phyloP scores from a whole-genome alignment of 1,140 invertebrate species.

The Pentalonia nigronervosa region DNA sequence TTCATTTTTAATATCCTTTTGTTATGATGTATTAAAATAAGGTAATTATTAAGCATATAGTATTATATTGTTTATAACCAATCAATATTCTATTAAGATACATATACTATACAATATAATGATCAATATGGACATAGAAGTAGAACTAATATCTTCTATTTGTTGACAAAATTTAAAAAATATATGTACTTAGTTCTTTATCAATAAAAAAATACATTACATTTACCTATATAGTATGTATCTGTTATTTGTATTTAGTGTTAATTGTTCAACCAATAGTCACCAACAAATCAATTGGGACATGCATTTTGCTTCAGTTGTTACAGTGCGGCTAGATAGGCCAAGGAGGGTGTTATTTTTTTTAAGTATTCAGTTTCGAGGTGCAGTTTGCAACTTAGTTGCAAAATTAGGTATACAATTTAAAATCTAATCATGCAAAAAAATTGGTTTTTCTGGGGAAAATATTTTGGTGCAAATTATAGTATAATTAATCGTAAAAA shows the following conservation, averaged over 20 bases:
- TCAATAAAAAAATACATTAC: conserved; percentile 29
- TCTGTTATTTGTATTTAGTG: neutral
- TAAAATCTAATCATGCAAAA: too few relatives aligned
- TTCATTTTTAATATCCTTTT: conserved; percentile 24
- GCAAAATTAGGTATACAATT: neutral
- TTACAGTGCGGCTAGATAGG: neutral
- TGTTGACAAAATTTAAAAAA: conserved; percentile 21
- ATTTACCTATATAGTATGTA: conserved; percentile 23
- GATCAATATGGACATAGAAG: neutral
- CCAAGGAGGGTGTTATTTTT: neutral
- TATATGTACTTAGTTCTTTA: conserved; percentile 5
- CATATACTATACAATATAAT: neutral
- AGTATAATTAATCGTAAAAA: too few relatives aligned
- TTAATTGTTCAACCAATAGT: neutral
- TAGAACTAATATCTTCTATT: conserved; percentile 30
- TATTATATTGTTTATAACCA: neutral
- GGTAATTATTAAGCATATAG: neutral
- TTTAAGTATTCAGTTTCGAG: too few relatives aligned
- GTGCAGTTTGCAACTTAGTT: neutral
- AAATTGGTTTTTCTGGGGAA: too few relatives aligned
- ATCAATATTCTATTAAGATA: conserved; percentile 20
- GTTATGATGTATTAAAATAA: conserved; percentile 34
- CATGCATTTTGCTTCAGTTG: neutral
- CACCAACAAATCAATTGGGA: neutral
- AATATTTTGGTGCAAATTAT: too few relatives aligned